Evolutionary conservation across 2,113 vertebrate species (phyloP).

Genomic region (Xiphophorus maculatus): DNA sequence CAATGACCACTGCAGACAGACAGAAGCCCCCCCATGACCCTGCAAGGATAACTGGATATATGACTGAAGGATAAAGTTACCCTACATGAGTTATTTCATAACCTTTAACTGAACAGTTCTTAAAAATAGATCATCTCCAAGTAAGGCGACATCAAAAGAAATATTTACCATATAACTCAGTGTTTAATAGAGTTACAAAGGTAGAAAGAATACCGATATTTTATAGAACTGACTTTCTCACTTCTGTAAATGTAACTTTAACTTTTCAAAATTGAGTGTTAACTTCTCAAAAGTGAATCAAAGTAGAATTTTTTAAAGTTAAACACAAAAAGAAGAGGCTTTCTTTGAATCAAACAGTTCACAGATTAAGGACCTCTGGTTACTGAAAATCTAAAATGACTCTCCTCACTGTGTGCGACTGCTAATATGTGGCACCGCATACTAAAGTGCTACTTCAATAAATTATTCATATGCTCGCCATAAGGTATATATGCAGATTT

Average conservation of each 20-base stretch:
- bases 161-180: background rate
- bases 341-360: constrained; percentile 4
- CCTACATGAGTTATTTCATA: no score
- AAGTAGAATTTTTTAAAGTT: background rate
- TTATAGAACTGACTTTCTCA: background rate
- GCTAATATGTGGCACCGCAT: constrained; percentile 14
- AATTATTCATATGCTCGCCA: constrained; percentile 48
- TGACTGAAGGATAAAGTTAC: no score
- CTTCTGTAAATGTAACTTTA: background rate
- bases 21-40: no score
- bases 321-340: background rate
- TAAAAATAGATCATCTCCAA: no score
- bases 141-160: no score
- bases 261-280: background rate
- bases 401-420: background rate
- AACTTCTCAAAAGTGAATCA: background rate
- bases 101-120: no score
- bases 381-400: constrained; percentile 13
- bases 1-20: no score
- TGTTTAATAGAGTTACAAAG: background rate
- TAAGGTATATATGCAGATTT: constrained; percentile 28
- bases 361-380: constrained; percentile 29
- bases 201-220: background rate
- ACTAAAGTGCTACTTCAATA: constrained; percentile 29
- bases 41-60: no score